phyloP scores from a whole-genome alignment of 1,140 invertebrate genomes.

The Sipha flava region DNA sequence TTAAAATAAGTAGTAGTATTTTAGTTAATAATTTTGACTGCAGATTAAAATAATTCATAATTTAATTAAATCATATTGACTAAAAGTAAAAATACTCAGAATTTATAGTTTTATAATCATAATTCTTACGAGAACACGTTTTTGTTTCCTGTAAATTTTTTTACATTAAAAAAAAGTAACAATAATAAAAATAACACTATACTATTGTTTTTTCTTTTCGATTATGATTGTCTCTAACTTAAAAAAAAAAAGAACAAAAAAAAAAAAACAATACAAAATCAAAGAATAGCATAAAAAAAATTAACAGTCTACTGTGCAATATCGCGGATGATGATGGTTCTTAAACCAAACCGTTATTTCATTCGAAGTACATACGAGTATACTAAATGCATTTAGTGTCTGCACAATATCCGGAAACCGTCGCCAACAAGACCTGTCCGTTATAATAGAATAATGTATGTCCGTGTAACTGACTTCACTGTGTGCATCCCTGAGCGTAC shows the following conservation, averaged over 20 bases:
- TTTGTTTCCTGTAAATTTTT: background rate
- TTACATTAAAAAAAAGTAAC: background rate
- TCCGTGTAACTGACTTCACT: too few relatives aligned
- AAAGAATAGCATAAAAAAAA: background rate
- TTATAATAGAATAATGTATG: too few relatives aligned
- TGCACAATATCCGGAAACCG: background rate
- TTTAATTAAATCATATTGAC: too few relatives aligned
- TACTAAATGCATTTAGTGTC: too few relatives aligned
- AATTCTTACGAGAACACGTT: background rate
- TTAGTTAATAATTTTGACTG: too few relatives aligned
- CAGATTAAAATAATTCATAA: too few relatives aligned
- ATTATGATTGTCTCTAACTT: background rate
- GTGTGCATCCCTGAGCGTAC: background rate
- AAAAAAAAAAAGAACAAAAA: too few relatives aligned
- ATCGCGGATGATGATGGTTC: background rate
- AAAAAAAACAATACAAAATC: too few relatives aligned
- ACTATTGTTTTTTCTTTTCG: background rate
- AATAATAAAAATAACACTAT: too few relatives aligned
- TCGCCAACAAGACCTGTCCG: background rate
- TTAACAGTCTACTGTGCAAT: background rate
- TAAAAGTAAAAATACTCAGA: too few relatives aligned
- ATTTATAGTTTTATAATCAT: background rate
- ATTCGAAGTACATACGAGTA: too few relatives aligned
- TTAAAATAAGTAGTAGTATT: too few relatives aligned
- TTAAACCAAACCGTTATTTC: background rate